A percentile compares a stretch with the other conserved stretches of the same genome.
These are phyloP conservation scores for Erebia epiphron DNA, from an alignment of 2,888 invertebrate genomes.

Conservation along the genomic window DNA sequence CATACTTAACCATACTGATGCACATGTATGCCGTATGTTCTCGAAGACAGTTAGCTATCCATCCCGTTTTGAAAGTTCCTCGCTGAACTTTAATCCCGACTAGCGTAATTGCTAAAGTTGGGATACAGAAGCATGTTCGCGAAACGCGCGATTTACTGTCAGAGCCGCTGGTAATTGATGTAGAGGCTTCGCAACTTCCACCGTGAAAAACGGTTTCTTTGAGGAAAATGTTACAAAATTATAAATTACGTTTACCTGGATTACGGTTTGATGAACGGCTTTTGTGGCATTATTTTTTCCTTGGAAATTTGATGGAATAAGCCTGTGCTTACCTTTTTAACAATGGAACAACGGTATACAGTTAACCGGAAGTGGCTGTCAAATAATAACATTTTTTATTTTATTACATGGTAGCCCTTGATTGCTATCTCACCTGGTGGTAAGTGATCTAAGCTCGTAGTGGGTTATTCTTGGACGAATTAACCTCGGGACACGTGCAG, in stretches of 20 bases:
- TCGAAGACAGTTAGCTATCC: conserved; percentile 55
- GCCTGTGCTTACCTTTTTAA: no score
- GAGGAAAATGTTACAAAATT: conserved; percentile 8
- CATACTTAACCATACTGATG: not conserved
- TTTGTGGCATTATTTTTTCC: not conserved
- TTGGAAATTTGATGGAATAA: no score
- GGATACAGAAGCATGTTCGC: conserved; percentile 76
- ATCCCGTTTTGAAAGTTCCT: conserved; percentile 74
- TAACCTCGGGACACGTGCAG: no score
- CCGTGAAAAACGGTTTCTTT: conserved; percentile 27
- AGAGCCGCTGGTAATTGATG: conserved; percentile 69
- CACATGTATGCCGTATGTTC: conserved; percentile 17
- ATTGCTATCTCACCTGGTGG: no score
- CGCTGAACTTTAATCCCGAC: conserved; percentile 75
- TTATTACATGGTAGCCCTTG: no score
- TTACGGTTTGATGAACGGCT: conserved; percentile 5
- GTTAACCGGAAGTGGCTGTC: no score
- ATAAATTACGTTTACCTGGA: not conserved
- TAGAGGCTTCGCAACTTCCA: conserved; percentile 42
- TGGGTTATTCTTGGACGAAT: no score
- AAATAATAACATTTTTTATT: no score
- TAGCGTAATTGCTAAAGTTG: conserved; percentile 79
- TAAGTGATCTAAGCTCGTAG: no score
- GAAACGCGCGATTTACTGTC: conserved; percentile 70
- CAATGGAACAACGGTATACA: no score